Evolutionary conservation across 2,888 invertebrate species (phyloP).

Genomic region (Rhingia rostrata): DNA sequence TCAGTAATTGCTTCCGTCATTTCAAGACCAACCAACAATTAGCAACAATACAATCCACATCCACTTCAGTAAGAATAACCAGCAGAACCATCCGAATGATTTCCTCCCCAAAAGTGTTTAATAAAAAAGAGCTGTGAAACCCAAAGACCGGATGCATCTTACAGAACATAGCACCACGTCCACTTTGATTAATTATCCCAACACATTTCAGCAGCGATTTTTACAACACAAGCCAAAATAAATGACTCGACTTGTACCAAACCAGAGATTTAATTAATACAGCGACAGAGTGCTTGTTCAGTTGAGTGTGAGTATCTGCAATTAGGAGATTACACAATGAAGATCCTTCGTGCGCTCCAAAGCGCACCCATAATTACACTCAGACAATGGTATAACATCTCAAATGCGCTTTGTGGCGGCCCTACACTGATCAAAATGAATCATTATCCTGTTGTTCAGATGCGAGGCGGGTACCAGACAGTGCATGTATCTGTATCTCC

Average conservation of each 20-base stretch:
- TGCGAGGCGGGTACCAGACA: background rate
- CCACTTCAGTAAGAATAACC: background rate
- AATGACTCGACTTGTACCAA: conserved; percentile 21
- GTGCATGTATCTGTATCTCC: no score
- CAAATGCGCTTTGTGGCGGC: conserved; percentile 21
- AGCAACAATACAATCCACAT: background rate
- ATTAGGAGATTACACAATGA: conserved; percentile 6
- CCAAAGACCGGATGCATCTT: background rate
- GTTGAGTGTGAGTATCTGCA: background rate
- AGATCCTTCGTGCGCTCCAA: background rate
- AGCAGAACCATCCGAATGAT: background rate
- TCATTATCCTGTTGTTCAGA: conserved; percentile 15
- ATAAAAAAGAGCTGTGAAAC: background rate
- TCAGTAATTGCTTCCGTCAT: no score
- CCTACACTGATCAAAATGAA: conserved; percentile 24
- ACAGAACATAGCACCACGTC: conserved; percentile 24
- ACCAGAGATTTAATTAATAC: conserved; percentile 51
- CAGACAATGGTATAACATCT: conserved; percentile 30
- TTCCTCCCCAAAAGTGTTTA: background rate
- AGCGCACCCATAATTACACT: conserved; percentile 32
- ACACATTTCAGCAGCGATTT: conserved; percentile 19
- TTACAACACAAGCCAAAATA: conserved; percentile 26
- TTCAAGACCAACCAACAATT: background rate
- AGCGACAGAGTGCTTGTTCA: background rate
- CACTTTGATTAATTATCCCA: conserved; percentile 44